A percentile compares a stretch with the other conserved stretches of the same genome.
Evolutionary conservation across 2,888 invertebrate genomes (phyloP).

Genomic region (Drosophila meridionalis): DNA sequence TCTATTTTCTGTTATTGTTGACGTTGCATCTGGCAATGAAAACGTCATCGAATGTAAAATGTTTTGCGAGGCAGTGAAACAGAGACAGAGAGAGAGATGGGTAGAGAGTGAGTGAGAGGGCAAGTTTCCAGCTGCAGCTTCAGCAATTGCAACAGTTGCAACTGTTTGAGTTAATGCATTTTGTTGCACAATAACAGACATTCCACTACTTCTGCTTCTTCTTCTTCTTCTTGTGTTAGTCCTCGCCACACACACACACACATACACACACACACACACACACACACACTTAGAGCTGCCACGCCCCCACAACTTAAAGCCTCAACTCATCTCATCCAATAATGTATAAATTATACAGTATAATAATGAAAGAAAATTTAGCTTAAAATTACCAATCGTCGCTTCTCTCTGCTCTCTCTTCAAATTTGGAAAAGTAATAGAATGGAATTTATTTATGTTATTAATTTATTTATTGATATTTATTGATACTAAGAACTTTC

Average conservation of each 20-base stretch:
- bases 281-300: not conserved
- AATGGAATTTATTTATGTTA: not conserved
- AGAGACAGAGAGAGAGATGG: not conserved
- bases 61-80: constrained; percentile 56
- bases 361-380: not conserved
- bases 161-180: constrained; percentile 69
- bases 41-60: constrained; percentile 77
- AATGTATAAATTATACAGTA: too few relatives aligned
- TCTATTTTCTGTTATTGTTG: constrained; percentile 68
- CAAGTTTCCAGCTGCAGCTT: constrained; percentile 25
- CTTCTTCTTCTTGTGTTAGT: not conserved
- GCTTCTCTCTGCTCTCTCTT: not conserved
- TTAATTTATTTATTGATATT: too few relatives aligned
- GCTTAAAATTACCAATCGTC: not conserved
- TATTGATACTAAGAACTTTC: too few relatives aligned
- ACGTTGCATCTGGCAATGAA: constrained; percentile 78
- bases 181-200: constrained; percentile 52
- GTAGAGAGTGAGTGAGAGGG: constrained; percentile 1
- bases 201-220: constrained; percentile 32
- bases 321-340: not conserved
- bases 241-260: not conserved
- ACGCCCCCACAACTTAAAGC: not conserved
- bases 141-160: constrained; percentile 39
- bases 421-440: not conserved
- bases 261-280: not conserved